Conservation (phyloP, 2,888 invertebrate species). For the Diadegma fenestrale region DNA sequence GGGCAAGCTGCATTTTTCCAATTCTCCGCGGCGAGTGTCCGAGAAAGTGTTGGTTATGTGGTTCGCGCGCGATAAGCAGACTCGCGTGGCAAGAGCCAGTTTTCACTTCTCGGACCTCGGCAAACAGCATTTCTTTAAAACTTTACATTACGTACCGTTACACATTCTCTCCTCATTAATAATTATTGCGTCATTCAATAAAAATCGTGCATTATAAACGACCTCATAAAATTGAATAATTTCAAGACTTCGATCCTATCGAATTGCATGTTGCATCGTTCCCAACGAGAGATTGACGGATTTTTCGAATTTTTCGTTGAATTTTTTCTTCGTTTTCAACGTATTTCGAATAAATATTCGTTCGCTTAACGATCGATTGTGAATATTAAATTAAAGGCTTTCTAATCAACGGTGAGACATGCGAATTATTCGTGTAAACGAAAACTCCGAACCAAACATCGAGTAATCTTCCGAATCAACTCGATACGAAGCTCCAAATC, state of each 20-base stretch:
- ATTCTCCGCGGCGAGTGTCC: constrained; percentile 53
- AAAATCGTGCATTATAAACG: constrained; percentile 48
- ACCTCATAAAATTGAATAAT: not conserved
- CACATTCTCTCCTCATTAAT: constrained; percentile 46
- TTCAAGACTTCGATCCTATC: not conserved
- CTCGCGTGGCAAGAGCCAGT: constrained; percentile 54
- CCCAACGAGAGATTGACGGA: not conserved
- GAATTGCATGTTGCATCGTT: not conserved
- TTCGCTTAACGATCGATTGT: not conserved
- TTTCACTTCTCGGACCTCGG: constrained; percentile 65
- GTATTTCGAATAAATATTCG: not conserved
- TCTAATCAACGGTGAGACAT: not conserved
- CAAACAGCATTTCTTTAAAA: constrained; percentile 43
- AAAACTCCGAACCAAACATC: not conserved
- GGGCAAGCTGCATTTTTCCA: constrained; percentile 51
- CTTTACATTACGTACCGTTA: constrained; percentile 43
- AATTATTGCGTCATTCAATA: constrained; percentile 54
- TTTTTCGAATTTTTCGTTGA: not conserved
- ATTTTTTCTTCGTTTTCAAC: no score
- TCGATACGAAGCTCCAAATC: not conserved
- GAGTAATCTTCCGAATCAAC: not conserved
- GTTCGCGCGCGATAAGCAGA: constrained; percentile 59
- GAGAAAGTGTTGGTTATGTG: constrained; percentile 65
- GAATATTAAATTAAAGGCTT: not conserved
- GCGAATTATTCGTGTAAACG: not conserved